A percentile compares a stretch with the other conserved stretches of the same genome.
phyloP scores from a whole-genome alignment of 2,888 invertebrate species.

The Tiliacea aurago region DNA sequence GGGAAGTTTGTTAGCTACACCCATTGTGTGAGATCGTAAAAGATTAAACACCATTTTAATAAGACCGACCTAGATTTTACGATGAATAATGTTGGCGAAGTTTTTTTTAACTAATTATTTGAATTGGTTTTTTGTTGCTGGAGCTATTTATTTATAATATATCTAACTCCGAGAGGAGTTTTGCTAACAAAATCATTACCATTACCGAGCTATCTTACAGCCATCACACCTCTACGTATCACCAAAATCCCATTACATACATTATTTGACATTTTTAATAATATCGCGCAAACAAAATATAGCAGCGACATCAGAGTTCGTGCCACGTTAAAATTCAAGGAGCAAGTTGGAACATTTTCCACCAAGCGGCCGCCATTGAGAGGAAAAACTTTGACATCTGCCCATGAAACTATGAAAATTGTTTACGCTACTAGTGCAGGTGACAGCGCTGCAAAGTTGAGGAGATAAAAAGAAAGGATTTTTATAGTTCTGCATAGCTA shows the following conservation, averaged over 20 bases:
- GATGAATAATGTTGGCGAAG: conserved; percentile 22
- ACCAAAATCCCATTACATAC: conserved; percentile 19
- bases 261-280: conserved; percentile 51
- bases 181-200: neutral
- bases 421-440: conserved; percentile 64
- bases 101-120: conserved; percentile 26
- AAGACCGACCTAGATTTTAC: conserved; percentile 56
- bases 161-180: neutral
- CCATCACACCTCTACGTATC: neutral
- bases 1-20: conserved; percentile 55
- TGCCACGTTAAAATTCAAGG: conserved; percentile 67
- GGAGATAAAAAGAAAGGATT: conserved; percentile 39
- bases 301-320: conserved; percentile 49
- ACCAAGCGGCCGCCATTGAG: conserved; percentile 48
- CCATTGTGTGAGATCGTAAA: conserved; percentile 54
- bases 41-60: conserved; percentile 57
- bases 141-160: neutral
- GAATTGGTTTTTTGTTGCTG: neutral
- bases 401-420: conserved; percentile 71
- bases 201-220: neutral
- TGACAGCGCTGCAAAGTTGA: conserved; percentile 39
- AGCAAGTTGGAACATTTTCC: conserved; percentile 64
- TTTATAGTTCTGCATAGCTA: conserved; percentile 7
- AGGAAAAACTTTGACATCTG: conserved; percentile 69
- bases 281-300: conserved; percentile 38